phyloP scores from a whole-genome alignment of 2,888 invertebrate genomes.

The Eretmocerus hayati region DNA sequence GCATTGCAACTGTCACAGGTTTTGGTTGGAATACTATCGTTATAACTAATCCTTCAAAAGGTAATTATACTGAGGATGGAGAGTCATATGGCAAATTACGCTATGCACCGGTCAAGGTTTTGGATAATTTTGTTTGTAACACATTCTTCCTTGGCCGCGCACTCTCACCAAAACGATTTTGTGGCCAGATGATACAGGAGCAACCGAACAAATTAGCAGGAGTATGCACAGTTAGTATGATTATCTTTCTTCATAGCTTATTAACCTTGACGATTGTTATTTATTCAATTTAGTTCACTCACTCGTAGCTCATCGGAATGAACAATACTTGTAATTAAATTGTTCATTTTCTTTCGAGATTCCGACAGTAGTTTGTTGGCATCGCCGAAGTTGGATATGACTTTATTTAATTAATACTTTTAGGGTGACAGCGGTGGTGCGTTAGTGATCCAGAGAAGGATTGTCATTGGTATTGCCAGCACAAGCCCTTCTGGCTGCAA shows the following conservation, averaged over 20 bases:
- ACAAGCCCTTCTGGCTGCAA: neutral
- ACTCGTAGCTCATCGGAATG: neutral
- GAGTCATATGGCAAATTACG: neutral
- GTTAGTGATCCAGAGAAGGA: neutral
- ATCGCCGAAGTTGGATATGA: neutral
- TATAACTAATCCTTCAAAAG: neutral
- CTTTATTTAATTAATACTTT: too few species aligned
- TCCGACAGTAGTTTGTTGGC: neutral
- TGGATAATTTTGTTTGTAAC: too few species aligned
- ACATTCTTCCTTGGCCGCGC: too few species aligned
- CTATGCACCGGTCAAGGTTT: neutral
- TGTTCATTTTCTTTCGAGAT: neutral
- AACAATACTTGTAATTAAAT: neutral
- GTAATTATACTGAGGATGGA: neutral
- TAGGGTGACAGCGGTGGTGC: neutral
- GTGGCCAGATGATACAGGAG: neutral
- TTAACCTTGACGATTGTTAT: too few species aligned
- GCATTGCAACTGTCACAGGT: neutral
- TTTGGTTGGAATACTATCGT: neutral
- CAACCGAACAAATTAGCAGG: neutral
- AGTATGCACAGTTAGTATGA: neutral
- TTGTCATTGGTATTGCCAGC: neutral
- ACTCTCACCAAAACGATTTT: too few species aligned
- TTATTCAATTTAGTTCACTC: neutral
- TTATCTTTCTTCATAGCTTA: too few species aligned